phyloP scores from a whole-genome alignment of 53 echinoderm and acorn worm species.

The Echinometra lucunter region DNA sequence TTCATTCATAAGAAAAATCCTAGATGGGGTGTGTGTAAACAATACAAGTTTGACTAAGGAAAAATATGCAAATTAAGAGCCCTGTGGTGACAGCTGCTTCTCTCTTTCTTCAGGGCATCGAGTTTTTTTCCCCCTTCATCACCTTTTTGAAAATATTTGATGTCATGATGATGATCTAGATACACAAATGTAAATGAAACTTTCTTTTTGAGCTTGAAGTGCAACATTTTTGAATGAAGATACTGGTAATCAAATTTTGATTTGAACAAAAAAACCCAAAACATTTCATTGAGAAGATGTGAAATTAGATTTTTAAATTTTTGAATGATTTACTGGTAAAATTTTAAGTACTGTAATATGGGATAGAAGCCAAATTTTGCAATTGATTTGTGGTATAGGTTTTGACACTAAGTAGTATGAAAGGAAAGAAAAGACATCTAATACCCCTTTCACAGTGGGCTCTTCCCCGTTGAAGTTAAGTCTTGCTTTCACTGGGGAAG shows the following conservation, averaged over 20 bases:
- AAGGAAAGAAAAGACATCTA: neutral
- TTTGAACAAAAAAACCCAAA: too few relatives aligned
- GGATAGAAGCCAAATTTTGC: too few relatives aligned
- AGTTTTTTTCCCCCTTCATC: neutral
- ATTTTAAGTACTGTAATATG: too few relatives aligned
- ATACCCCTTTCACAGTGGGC: too few relatives aligned
- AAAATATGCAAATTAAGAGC: conserved; percentile 56
- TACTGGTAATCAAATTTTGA: too few relatives aligned
- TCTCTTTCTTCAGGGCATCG: conserved; percentile 40
- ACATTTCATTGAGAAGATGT: too few relatives aligned
- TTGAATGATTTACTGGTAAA: neutral
- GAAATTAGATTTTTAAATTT: neutral
- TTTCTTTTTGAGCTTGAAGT: too few relatives aligned
- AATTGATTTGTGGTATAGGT: neutral
- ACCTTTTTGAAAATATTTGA: neutral
- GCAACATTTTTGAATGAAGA: too few relatives aligned
- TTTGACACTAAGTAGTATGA: neutral
- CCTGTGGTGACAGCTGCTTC: conserved; percentile 64
- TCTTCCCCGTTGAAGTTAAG: too few relatives aligned
- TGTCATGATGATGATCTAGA: neutral
- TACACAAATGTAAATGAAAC: neutral
- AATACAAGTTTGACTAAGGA: conserved; percentile 60
- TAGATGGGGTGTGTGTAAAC: conserved; percentile 43
- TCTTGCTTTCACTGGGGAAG: too few relatives aligned
- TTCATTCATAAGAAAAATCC: conserved; percentile 42